These are phyloP conservation scores for Melanargia galathea DNA, from an alignment of 2,888 invertebrate species.

Conservation along the genomic window DNA sequence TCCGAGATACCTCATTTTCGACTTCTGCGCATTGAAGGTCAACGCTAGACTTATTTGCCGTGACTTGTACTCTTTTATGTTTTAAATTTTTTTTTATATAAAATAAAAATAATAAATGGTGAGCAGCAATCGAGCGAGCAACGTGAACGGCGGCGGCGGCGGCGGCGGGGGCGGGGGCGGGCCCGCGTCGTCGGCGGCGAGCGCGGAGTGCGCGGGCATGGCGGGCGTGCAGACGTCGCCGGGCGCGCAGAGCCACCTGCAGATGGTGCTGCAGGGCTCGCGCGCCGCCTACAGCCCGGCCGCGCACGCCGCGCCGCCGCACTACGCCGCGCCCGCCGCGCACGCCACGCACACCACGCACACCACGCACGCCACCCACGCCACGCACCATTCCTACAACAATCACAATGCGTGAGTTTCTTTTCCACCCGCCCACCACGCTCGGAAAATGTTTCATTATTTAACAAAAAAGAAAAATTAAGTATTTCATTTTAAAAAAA, in stretches of 20 bases:
- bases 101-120: no score
- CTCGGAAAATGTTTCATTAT: no score
- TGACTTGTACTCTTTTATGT: no score
- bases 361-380: constrained; percentile 52
- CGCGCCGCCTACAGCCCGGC: constrained; percentile 54
- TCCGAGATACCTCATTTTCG: no score
- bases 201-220: constrained; percentile 35
- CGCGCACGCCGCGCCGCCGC: constrained; percentile 43
- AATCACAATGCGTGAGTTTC: constrained; percentile 44
- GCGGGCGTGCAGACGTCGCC: constrained; percentile 38
- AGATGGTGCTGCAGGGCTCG: constrained; percentile 75
- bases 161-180: constrained; percentile 40
- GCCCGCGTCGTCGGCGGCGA: constrained; percentile 37
- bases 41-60: no score
- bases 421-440: background rate
- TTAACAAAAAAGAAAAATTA: no score
- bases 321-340: constrained; percentile 53
- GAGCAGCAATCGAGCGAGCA: constrained; percentile 54
- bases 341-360: constrained; percentile 34
- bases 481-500: no score
- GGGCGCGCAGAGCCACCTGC: constrained; percentile 65
- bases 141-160: constrained; percentile 61
- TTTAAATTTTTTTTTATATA: no score
- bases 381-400: constrained; percentile 56
- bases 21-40: no score